A percentile compares a stretch with the other conserved stretches of the same genome.
phyloP scores from a whole-genome alignment of 2,888 invertebrate genomes.

The Rhamnusium bicolor region DNA sequence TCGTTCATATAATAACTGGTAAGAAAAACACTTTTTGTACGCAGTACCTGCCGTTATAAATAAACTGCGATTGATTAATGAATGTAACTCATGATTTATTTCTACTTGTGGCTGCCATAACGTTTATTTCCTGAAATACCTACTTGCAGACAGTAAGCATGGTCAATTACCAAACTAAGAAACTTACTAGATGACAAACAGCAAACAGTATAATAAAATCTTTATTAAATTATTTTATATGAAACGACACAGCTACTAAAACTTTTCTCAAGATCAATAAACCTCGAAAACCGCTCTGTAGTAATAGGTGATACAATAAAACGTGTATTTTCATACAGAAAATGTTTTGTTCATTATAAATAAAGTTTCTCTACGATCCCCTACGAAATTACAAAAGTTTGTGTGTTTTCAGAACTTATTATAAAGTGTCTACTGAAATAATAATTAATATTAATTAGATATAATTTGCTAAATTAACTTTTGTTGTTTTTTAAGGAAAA shows the following conservation, averaged over 20 bases:
- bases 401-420: constrained; percentile 23
- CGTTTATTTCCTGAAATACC: neutral
- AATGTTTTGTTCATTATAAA: constrained; percentile 32
- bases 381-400: constrained; percentile 27
- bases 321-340: constrained; percentile 27
- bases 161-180: neutral
- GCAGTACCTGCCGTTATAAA: neutral
- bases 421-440: constrained; percentile 26
- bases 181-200: neutral
- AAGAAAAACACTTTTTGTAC: neutral
- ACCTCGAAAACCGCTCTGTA: constrained; percentile 10
- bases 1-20: neutral
- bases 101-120: neutral
- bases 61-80: constrained; percentile 1
- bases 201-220: neutral
- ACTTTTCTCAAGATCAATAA: constrained; percentile 19
- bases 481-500: too few species aligned
- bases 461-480: constrained; percentile 17
- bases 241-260: neutral
- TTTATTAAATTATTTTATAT: constrained; percentile 7
- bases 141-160: neutral
- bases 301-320: constrained; percentile 19
- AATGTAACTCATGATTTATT: neutral
- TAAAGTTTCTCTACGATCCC: constrained; percentile 11
- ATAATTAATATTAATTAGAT: constrained; percentile 31